Conservation (phyloP, 64 coral and sea anemone species). For the Pachyseris speciosa region DNA sequence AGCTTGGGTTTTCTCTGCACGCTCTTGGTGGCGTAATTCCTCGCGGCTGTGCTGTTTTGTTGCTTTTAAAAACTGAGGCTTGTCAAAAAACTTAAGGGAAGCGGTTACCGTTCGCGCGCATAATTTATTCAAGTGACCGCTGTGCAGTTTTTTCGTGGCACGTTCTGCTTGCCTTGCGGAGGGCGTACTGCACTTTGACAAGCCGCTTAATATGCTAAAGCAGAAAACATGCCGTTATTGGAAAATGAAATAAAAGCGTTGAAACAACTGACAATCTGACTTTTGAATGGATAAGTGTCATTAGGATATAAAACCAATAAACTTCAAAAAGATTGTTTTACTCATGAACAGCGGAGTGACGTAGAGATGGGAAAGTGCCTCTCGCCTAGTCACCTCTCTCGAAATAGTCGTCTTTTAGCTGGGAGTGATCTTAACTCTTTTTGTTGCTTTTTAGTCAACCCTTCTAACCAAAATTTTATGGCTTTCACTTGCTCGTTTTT, state of each 20-base stretch:
- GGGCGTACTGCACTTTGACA: constrained; percentile 42
- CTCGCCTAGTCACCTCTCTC: too few relatives aligned
- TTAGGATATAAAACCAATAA: too few relatives aligned
- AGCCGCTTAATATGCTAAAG: constrained; percentile 20
- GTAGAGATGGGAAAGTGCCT: too few relatives aligned
- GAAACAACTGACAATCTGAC: background rate
- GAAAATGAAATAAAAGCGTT: background rate
- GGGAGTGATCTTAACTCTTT: too few relatives aligned
- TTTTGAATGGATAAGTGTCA: too few relatives aligned
- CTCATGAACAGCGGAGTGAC: too few relatives aligned
- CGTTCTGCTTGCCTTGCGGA: constrained; percentile 32
- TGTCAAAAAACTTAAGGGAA: background rate
- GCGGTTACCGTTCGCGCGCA: background rate
- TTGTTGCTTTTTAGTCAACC: too few relatives aligned
- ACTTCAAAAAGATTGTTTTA: too few relatives aligned
- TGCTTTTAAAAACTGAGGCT: constrained; percentile 23
- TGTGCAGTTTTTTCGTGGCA: constrained; percentile 38
- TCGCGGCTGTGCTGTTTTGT: background rate
- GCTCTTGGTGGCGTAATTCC: constrained; percentile 5
- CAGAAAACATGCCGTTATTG: background rate
- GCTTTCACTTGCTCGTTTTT: too few relatives aligned
- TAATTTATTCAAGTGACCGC: background rate
- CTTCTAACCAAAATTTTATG: too few relatives aligned
- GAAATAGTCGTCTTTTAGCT: too few relatives aligned
- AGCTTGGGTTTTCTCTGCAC: background rate